Percentiles rank a stretch among this genome's conserved stretches.
These are phyloP conservation scores for Spea hammondii DNA, from an alignment of 2,797 vertebrate genomes.

Conservation along the genomic window DNA sequence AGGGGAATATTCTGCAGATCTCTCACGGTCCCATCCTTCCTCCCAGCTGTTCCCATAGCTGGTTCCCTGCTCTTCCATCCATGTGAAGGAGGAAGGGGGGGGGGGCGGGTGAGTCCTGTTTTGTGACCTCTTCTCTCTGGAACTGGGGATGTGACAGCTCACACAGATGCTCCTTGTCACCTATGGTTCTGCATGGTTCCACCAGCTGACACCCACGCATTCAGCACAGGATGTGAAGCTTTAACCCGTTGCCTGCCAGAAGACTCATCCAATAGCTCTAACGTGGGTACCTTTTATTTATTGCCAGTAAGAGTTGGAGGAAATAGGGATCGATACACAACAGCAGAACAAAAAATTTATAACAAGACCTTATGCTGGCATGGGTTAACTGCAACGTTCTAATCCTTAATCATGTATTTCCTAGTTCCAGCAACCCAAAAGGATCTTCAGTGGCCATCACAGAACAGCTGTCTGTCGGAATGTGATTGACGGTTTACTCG, in stretches of 20 bases:
- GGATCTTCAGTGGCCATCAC: conserved; percentile 15
- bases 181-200: conserved; percentile 47
- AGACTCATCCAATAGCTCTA: too few relatives aligned
- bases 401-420: conserved; percentile 13
- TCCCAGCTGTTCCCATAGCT: conserved; percentile 43
- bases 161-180: conserved; percentile 46
- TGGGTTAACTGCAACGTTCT: neutral
- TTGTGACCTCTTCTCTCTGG: conserved; percentile 41
- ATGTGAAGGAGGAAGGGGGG: conserved; percentile 14
- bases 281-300: too few relatives aligned
- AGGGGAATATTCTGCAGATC: conserved; percentile 40
- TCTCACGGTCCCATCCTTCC: conserved; percentile 29
- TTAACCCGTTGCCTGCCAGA: conserved; percentile 26
- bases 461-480: conserved; percentile 21
- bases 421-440: conserved; percentile 3
- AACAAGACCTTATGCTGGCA: neutral
- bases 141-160: conserved; percentile 44
- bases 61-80: conserved; percentile 43
- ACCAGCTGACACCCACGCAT: conserved; percentile 41
- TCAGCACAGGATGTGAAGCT: conserved; percentile 12
- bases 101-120: conserved; percentile 35
- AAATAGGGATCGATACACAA: neutral
- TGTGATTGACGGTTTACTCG: too few relatives aligned
- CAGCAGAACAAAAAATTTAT: neutral
- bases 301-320: neutral